Conservation (phyloP, 2,888 invertebrate species). For the Capitulum mitella region DNA sequence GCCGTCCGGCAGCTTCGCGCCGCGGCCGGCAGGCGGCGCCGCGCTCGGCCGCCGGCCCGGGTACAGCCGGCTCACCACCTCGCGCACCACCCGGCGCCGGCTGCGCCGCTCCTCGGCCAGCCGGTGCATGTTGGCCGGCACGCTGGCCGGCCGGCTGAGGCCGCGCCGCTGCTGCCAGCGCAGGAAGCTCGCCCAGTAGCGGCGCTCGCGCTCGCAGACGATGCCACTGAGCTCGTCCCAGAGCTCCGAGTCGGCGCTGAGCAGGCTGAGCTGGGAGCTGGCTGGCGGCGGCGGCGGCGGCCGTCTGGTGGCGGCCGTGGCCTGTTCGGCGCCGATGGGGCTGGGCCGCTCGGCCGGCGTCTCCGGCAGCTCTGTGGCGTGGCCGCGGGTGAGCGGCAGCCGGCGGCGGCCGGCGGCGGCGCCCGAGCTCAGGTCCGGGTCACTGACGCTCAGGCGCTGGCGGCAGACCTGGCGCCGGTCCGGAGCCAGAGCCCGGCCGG, state of each 20-base stretch:
- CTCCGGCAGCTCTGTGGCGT: conserved; percentile 6
- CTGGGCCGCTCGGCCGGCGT: not conserved
- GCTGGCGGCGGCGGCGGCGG: not conserved
- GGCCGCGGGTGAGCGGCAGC: not conserved
- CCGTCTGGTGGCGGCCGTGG: not conserved
- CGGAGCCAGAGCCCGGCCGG: not conserved
- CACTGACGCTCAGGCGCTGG: conserved; percentile 7
- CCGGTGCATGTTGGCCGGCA: conserved; percentile 1
- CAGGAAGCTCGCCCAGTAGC: not conserved
- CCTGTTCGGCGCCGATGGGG: conserved; percentile 10
- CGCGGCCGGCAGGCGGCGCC: not conserved
- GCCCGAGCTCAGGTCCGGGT: not conserved
- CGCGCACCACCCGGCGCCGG: not conserved
- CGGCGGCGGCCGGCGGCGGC: not conserved
- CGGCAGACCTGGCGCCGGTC: not conserved
- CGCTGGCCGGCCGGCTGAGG: not conserved
- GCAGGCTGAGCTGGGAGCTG: not conserved
- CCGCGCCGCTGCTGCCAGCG: conserved; percentile 1
- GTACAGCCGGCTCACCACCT: not conserved
- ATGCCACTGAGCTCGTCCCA: not conserved
- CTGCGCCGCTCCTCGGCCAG: not conserved
- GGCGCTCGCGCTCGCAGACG: not conserved
- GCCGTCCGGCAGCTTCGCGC: no score
- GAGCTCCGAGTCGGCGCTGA: not conserved
- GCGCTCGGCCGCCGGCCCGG: not conserved